Conservation (phyloP, 2,888 invertebrate genomes). For the Drosophila ochracea region DNA sequence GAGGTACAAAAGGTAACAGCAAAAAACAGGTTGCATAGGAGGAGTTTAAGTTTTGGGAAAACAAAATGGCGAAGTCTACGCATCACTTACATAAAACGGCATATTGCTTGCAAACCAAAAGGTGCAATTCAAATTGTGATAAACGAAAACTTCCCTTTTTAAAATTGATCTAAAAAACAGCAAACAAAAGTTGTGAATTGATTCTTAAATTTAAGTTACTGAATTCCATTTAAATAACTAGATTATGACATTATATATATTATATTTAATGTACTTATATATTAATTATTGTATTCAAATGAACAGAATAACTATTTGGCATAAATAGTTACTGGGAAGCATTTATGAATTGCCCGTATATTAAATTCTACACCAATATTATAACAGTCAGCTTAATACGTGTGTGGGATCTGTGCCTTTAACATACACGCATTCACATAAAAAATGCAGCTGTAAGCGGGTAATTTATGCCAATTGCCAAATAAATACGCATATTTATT, state of each 20-base stretch:
- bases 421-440: background rate
- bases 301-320: background rate
- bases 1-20: constrained; percentile 3
- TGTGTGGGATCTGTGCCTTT: background rate
- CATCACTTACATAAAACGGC: constrained; percentile 2
- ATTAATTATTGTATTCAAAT: background rate
- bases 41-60: constrained; percentile 33
- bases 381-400: background rate
- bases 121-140: background rate
- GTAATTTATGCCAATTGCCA: background rate
- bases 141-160: background rate
- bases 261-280: background rate
- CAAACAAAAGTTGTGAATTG: background rate
- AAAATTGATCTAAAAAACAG: background rate
- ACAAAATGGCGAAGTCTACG: constrained; percentile 44
- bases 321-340: background rate
- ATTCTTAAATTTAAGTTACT: background rate
- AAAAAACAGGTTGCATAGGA: constrained; percentile 54
- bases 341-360: background rate
- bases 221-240: background rate
- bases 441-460: background rate
- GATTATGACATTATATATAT: background rate
- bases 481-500: background rate
- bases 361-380: background rate
- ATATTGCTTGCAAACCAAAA: background rate